phyloP scores from a whole-genome alignment of 1,140 invertebrate species.

The Idris sp. region DNA sequence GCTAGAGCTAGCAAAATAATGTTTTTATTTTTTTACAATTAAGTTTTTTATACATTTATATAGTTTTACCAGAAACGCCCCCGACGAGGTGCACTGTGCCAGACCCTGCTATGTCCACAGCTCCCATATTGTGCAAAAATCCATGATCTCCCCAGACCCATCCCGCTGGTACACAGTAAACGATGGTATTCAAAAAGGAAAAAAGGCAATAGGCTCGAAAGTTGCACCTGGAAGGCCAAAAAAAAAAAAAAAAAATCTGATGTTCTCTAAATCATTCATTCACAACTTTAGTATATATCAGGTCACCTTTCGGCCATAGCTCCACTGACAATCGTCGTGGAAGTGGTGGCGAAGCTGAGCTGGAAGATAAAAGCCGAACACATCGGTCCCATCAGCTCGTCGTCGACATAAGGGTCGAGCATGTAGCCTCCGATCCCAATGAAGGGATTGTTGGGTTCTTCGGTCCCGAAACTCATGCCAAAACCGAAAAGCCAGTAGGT shows the following conservation, averaged over 20 bases:
- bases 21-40: too few species aligned
- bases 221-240: slow-evolving; percentile 80
- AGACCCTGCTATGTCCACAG: slow-evolving; percentile 93
- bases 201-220: slow-evolving; percentile 95
- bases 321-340: slow-evolving; percentile 93
- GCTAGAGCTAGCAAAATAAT: slow-evolving; percentile 83
- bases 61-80: too few species aligned
- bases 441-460: slow-evolving; percentile 84
- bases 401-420: slow-evolving; percentile 82
- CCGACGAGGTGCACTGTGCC: slow-evolving; percentile 95
- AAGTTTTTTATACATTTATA: too few species aligned
- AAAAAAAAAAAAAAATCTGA: too few species aligned
- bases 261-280: not conserved
- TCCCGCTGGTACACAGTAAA: slow-evolving; percentile 96
- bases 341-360: slow-evolving; percentile 92
- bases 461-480: slow-evolving; percentile 91
- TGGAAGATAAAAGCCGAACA: slow-evolving; percentile 92
- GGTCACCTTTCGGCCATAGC: slow-evolving; percentile 95
- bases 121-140: slow-evolving; percentile 88
- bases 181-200: slow-evolving; percentile 91
- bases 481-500: slow-evolving; percentile 98
- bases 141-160: slow-evolving; percentile 94
- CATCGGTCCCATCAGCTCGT: slow-evolving; percentile 86
- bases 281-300: slow-evolving; percentile 66
- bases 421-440: slow-evolving; percentile 84